Evolutionary conservation across 1,140 invertebrate species (phyloP).

Genomic region (Colletes latitarsis): DNA sequence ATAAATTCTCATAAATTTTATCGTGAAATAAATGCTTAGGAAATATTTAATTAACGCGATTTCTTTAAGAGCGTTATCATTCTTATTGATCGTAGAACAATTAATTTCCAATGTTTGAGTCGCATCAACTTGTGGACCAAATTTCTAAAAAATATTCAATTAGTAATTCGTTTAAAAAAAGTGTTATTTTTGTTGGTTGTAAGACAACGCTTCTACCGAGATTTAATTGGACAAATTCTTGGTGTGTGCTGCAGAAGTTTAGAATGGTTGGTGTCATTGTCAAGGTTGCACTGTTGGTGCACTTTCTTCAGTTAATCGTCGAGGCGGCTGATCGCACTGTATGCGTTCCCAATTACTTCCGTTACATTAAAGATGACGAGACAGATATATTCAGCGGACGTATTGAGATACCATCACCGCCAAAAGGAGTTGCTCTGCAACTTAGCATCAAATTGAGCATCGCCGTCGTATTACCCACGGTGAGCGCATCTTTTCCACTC

Average conservation of each 20-base stretch:
- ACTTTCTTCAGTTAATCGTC: neutral
- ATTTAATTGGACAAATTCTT: neutral
- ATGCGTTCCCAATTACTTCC: constrained; percentile 78
- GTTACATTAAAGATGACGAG: constrained; percentile 71
- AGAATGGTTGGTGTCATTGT: constrained; percentile 36
- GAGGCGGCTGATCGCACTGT: constrained; percentile 27
- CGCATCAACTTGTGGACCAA: too few relatives aligned
- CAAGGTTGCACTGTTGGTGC: constrained; percentile 21
- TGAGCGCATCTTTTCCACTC: constrained; percentile 27
- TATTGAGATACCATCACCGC: constrained; percentile 67
- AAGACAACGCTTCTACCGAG: too few relatives aligned
- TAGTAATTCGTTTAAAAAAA: too few relatives aligned
- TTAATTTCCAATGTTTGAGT: too few relatives aligned
- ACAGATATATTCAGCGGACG: constrained; percentile 72
- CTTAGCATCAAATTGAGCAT: constrained; percentile 69
- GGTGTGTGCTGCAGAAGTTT: neutral
- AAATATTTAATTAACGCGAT: too few relatives aligned
- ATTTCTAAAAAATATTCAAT: too few relatives aligned
- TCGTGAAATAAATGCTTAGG: too few relatives aligned
- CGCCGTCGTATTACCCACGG: constrained; percentile 64
- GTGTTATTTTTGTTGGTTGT: too few relatives aligned
- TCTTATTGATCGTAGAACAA: too few relatives aligned
- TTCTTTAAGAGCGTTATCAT: too few relatives aligned
- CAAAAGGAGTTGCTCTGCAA: constrained; percentile 64
- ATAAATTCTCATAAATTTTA: too few relatives aligned